Conservation (phyloP, 1,140 invertebrate genomes). For the Drosophila serrata region DNA sequence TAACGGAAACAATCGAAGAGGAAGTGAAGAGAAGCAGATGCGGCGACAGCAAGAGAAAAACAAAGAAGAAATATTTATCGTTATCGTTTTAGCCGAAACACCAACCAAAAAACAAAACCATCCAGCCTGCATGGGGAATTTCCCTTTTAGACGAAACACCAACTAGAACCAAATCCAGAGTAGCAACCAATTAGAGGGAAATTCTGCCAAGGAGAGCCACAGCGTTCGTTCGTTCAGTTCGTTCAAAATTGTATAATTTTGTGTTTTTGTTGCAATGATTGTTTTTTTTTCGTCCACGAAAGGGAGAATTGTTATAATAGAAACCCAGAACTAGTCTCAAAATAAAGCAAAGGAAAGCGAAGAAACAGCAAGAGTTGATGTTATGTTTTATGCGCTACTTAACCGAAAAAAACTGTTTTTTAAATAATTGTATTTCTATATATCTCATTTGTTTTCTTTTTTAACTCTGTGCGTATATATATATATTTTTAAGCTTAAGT, state of each 20-base stretch:
- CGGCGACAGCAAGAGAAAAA: constrained; percentile 4
- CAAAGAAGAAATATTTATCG: background rate
- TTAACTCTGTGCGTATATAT: constrained; percentile 22
- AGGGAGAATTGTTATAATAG: constrained; percentile 6
- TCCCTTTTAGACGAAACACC: constrained; percentile 14
- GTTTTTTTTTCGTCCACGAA: background rate
- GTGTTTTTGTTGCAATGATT: constrained; percentile 4
- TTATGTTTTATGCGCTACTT: constrained; percentile 48
- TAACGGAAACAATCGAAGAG: constrained; percentile 23
- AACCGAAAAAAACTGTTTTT: constrained; percentile 31
- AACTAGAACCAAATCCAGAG: background rate
- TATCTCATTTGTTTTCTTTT: constrained; percentile 31
- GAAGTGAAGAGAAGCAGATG: constrained; percentile 2
- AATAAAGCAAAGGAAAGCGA: constrained; percentile 5
- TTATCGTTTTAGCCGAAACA: constrained; percentile 25
- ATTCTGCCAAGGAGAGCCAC: constrained; percentile 1
- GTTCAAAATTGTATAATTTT: constrained; percentile 28
- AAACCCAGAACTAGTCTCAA: constrained; percentile 71
- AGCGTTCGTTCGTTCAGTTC: constrained; percentile 21
- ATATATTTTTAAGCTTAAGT: constrained; percentile 39
- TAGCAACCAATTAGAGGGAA: constrained; percentile 12
- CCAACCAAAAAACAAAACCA: constrained; percentile 29
- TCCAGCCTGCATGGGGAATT: constrained; percentile 12
- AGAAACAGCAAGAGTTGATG: background rate
- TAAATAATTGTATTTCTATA: constrained; percentile 22